Evolutionary conservation across 2,888 invertebrate genomes (phyloP).

Genomic region (Crioceris asparagi): DNA sequence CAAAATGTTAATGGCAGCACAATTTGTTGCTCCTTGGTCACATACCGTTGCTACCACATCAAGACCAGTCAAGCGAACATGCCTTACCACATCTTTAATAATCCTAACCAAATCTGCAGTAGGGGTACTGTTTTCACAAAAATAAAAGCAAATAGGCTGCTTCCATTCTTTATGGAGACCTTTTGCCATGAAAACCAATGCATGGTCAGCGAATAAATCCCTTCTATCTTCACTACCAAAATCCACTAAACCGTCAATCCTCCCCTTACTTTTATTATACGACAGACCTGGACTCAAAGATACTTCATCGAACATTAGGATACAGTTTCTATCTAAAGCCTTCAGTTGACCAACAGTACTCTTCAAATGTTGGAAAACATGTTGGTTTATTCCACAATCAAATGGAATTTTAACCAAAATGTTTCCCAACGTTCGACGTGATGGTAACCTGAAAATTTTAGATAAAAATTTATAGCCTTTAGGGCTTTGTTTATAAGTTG

Average conservation of each 20-base stretch:
- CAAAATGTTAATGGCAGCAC: slow-evolving; percentile 17
- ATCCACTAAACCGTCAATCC: slow-evolving; percentile 17
- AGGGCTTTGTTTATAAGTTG: slow-evolving; percentile 16
- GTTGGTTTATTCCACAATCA: slow-evolving; percentile 14
- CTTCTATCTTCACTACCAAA: slow-evolving; percentile 9
- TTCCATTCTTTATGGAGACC: slow-evolving; percentile 21
- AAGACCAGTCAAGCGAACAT: slow-evolving; percentile 16
- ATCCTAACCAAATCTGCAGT: slow-evolving; percentile 11
- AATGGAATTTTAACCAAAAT: slow-evolving; percentile 14
- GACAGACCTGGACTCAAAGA: slow-evolving; percentile 11
- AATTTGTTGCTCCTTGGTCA: slow-evolving; percentile 25
- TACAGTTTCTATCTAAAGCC: slow-evolving; percentile 12
- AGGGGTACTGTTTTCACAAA: slow-evolving; percentile 16
- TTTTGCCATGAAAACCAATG: slow-evolving; percentile 21
- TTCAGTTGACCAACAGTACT: slow-evolving; percentile 11
- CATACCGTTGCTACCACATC: slow-evolving; percentile 22
- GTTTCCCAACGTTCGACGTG: slow-evolving; percentile 13
- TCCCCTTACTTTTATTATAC: slow-evolving; percentile 13
- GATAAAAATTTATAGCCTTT: slow-evolving; percentile 14
- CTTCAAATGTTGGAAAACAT: slow-evolving; percentile 13
- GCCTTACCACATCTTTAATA: slow-evolving; percentile 16
- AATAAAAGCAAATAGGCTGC: slow-evolving; percentile 18
- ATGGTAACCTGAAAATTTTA: slow-evolving; percentile 18
- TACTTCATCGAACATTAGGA: slow-evolving; percentile 21
- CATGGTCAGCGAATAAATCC: slow-evolving; percentile 21